Conservation (phyloP, 53 echinoderm and acorn worm genomes). For the Patiria pectinifera region DNA sequence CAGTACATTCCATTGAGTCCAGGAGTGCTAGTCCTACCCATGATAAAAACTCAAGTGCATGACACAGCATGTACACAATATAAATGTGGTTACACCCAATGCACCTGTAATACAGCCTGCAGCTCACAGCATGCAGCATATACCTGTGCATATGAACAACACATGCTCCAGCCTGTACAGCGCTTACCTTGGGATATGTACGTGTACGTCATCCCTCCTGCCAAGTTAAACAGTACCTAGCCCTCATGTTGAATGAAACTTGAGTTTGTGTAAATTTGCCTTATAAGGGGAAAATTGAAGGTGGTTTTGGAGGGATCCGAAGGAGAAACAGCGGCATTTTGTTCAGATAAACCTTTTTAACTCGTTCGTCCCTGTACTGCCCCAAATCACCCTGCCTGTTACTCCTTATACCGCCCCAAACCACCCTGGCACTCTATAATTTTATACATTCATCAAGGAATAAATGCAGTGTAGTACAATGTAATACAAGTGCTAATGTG, state of each 20-base stretch:
- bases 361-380: too few species aligned
- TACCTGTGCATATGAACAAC: neutral
- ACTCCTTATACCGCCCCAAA: too few species aligned
- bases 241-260: too few species aligned
- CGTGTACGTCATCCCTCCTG: neutral
- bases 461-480: too few species aligned
- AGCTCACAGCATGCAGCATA: neutral
- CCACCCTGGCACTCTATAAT: too few species aligned
- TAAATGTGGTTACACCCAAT: neutral
- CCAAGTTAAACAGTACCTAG: neutral
- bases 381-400: too few species aligned
- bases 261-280: too few species aligned
- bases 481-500: neutral
- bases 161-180: neutral
- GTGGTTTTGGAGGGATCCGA: too few species aligned
- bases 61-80: neutral
- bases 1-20: neutral
- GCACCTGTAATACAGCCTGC: neutral
- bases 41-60: neutral
- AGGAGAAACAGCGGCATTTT: too few species aligned
- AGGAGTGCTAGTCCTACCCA: neutral
- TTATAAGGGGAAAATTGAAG: too few species aligned
- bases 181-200: neutral
- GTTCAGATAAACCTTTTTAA: too few species aligned
- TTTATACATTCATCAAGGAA: too few species aligned